Evolutionary conservation across 2,888 invertebrate genomes (phyloP), one percentile per base, ranked within the genome.

Genomic region (Corythucha ciliata): DNA sequence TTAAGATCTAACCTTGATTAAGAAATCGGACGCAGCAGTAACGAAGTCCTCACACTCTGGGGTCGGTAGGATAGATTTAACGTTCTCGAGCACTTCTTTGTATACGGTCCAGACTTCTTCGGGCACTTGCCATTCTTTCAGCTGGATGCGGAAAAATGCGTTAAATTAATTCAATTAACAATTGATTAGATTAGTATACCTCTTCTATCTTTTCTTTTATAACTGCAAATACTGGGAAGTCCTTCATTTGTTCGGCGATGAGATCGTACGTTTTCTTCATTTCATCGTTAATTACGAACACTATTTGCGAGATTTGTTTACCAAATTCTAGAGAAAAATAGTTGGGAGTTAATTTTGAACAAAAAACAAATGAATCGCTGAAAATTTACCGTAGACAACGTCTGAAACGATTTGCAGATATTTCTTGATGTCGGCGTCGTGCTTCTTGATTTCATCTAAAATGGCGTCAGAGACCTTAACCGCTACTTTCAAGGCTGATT

Each of bases 381-480:
- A 18, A 27, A 36, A 18, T 25, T 47, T 44, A 59, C 59, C 59
- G 29, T 53, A 53, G 16, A 55, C 41, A 42, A 56, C 56, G 24
- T 55, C 57, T 4, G 56, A 45, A 20, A 55, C 37, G 6, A 53
- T 39, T 32, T 47, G 34, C 12, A 53, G 26, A 3, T 81, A 63
- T 58, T 79, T 77, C 55, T 80, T 74, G 1, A 83, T 68, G 60
- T 82, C 81, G 12, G 74, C 74, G 66, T 80, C 78, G 65, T 81
- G 78, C 51, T 76, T 74, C 58, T 81, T 79, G 48, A 79, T 66
- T 64, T 81, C 69, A 60, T 75, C 72, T 0, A 73, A 59, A 57
- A 75, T 70, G 52, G 64, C 60, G 32, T 69, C 64, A 2, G 61
- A 60, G 4, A 73, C 60, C 27, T 69, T 65, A 2, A 60, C 62